Conservation (phyloP, 2,797 vertebrate genomes). For the Hylomyscus alleni region DNA sequence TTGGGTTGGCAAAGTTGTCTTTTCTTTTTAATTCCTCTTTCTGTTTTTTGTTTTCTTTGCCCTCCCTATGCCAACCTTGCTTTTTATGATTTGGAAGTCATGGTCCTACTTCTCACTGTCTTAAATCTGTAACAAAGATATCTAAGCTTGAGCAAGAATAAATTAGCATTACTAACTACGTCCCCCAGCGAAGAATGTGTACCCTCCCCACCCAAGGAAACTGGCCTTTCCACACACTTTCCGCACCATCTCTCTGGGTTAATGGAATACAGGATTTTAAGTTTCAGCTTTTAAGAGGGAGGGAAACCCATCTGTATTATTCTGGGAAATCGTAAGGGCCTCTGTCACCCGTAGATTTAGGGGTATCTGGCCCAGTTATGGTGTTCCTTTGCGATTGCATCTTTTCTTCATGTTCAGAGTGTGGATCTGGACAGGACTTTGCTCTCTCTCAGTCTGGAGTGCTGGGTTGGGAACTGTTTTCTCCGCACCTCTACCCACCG, state of each 20-base stretch:
- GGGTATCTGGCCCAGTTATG: neutral
- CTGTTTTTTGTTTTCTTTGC: neutral
- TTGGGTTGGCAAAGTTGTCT: neutral
- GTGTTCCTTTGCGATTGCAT: slow-evolving; percentile 13
- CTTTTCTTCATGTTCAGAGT: neutral
- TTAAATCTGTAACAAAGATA: slow-evolving; percentile 46
- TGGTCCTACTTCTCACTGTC: slow-evolving; percentile 21
- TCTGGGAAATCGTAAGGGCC: slow-evolving; percentile 30
- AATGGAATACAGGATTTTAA: slow-evolving; percentile 39
- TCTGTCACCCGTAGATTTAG: neutral
- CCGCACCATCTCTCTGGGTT: slow-evolving; percentile 14
- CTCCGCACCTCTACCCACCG: neutral
- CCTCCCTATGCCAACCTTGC: neutral
- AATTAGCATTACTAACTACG: slow-evolving; percentile 30
- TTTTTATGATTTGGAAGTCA: neutral
- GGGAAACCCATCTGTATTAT: neutral
- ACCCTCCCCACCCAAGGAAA: neutral
- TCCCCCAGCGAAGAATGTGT: neutral
- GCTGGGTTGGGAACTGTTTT: neutral
- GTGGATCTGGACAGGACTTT: neutral
- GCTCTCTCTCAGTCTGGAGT: neutral
- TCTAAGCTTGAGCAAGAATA: slow-evolving; percentile 55
- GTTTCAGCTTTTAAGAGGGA: slow-evolving; percentile 39
- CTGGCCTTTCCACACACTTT: slow-evolving; percentile 52
- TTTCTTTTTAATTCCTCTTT: neutral